Conservation (phyloP, 2,888 invertebrate genomes). For the Palloptera scutellata region DNA sequence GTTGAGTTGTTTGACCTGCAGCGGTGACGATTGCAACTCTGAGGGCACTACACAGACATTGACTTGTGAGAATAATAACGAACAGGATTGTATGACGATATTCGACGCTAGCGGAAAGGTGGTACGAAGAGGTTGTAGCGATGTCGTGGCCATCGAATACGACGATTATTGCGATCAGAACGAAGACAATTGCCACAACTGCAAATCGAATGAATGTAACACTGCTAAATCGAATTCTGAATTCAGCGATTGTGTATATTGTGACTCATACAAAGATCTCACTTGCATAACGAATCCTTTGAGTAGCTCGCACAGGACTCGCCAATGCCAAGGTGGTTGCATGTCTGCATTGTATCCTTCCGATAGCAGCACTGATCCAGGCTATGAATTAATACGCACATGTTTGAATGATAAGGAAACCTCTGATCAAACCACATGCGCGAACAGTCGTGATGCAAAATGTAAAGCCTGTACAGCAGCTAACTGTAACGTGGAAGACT, state of each 20-base stretch:
- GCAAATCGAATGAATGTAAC: constrained; percentile 60
- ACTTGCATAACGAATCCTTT: constrained; percentile 49
- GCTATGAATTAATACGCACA: constrained; percentile 53
- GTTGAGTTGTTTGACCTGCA: constrained; percentile 50
- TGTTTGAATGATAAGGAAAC: constrained; percentile 58
- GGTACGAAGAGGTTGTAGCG: constrained; percentile 52
- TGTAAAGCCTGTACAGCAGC: constrained; percentile 47
- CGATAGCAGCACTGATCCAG: constrained; percentile 41
- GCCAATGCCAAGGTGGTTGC: constrained; percentile 54
- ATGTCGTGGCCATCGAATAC: constrained; percentile 42
- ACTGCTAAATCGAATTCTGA: constrained; percentile 42
- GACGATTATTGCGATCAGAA: constrained; percentile 45
- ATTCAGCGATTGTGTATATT: constrained; percentile 53
- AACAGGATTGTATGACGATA: constrained; percentile 57
- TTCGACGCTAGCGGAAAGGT: constrained; percentile 48
- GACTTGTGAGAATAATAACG: constrained; percentile 52
- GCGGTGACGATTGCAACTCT: constrained; percentile 43
- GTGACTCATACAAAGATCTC: constrained; percentile 49
- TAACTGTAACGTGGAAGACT: constrained; percentile 46
- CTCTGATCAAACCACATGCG: constrained; percentile 47
- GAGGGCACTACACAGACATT: constrained; percentile 18
- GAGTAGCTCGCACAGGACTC: constrained; percentile 39
- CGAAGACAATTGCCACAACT: constrained; percentile 47
- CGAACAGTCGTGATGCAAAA: constrained; percentile 34
- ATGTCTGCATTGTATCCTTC: constrained; percentile 55